A percentile compares a stretch with the other conserved stretches of the same genome.
phyloP scores from a whole-genome alignment of 2,113 vertebrate genomes.

The Lontra canadensis region DNA sequence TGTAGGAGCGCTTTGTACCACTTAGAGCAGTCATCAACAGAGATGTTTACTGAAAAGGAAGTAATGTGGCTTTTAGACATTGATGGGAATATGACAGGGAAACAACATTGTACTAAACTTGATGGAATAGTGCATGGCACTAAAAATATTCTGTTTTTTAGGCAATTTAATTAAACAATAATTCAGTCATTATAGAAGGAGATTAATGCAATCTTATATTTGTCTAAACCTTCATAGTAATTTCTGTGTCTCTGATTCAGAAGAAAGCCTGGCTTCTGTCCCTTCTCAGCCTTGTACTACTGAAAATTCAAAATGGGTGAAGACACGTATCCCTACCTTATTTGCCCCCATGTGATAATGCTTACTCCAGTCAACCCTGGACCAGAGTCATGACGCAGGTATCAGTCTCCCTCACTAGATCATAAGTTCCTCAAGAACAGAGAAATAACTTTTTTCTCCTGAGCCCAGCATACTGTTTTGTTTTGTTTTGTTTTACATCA shows the following conservation, averaged over 20 bases:
- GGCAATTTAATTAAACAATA: neutral
- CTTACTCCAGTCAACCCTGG: neutral
- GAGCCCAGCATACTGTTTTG: neutral
- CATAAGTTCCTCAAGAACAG: neutral
- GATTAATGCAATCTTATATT: neutral
- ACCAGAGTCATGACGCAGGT: neutral
- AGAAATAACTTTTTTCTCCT: neutral
- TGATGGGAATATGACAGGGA: neutral
- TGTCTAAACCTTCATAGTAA: neutral
- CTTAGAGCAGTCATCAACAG: neutral
- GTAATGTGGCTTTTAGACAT: neutral
- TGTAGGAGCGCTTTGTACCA: neutral
- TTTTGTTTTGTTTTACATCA: neutral
- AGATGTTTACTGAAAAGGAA: neutral
- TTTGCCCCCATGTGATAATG: neutral
- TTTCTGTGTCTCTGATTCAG: neutral
- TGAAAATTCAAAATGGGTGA: neutral
- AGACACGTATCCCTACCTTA: neutral
- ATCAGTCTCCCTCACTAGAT: neutral
- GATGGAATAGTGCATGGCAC: neutral
- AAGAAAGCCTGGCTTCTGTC: neutral
- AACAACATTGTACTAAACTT: neutral
- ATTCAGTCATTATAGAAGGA: neutral
- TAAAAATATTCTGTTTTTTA: neutral
- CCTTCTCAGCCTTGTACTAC: neutral